Conservation (phyloP, 2,888 invertebrate genomes). For the Copidosoma aretas region DNA sequence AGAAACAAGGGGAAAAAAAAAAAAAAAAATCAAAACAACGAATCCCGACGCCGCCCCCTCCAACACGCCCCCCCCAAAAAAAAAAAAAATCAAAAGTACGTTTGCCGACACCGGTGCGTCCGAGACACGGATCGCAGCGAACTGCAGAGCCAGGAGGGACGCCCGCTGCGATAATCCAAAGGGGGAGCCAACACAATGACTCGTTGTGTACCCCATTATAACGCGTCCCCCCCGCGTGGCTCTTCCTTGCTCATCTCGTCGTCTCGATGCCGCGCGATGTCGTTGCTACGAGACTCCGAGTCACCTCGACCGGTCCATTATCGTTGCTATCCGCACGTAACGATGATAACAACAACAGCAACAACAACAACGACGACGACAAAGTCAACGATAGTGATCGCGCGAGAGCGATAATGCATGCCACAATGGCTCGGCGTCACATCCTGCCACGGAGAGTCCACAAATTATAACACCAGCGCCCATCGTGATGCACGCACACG, state of each 20-base stretch:
- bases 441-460: conserved; percentile 50
- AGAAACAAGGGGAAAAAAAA: no score
- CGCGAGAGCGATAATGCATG: conserved; percentile 51
- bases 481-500: background rate
- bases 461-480: background rate
- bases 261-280: background rate
- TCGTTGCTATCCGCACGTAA: no score
- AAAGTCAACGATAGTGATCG: no score
- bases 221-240: conserved; percentile 9
- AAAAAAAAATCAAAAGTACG: background rate
- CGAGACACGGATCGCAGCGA: background rate
- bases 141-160: background rate
- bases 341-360: no score
- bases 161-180: background rate
- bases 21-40: background rate
- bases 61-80: background rate
- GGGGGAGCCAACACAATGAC: background rate
- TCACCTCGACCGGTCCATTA: no score
- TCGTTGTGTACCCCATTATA: conserved; percentile 15
- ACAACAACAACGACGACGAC: no score
- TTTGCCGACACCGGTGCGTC: background rate
- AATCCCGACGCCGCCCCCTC: background rate
- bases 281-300: no score
- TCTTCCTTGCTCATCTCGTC: background rate
- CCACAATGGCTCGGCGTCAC: conserved; percentile 61